Evolutionary conservation across 2,888 invertebrate genomes (phyloP), one percentile per base, ranked within the genome.

Genomic region (Nemurella pictetii): DNA sequence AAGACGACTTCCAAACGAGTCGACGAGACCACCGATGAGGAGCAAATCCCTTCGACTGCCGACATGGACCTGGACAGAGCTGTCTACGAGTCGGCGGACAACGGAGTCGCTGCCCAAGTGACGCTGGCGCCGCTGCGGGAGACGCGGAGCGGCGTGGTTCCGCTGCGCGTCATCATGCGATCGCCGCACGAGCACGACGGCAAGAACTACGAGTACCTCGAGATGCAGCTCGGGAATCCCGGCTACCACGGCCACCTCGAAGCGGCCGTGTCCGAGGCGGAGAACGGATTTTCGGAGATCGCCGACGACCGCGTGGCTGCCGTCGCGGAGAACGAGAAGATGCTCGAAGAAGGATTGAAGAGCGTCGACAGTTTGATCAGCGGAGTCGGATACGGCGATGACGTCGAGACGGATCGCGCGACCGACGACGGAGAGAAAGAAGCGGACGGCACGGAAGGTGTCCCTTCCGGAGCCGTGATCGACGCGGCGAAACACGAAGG

Each of bases 121-220:
- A 83, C 83, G 0, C 27, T 85, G 25, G 25, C 83, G 0, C 85
- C 85, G 5, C 27, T 85, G 74, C 30, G 20, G 7, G 83, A 85
- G 28, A 80, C 27, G 2, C 29, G 12, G 27, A 85, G 85, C 77
- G 84, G 85, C 20, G 72, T 83, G n/a, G 75, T 89, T 1, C 89
- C 89, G 28, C 87, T 89, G 35, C 88, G 88, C n/a, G 88, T 90
- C 85, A 89, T 90, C 85, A 88, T 90, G 88, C 88, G 88, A 29
- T 88, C 89, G 0, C 90, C 89, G 0, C 90, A 90, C 84, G 85
- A 88, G 29, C 89, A 90, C 84, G 85, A 85, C n/a, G 87, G 88
- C 82, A 87, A 87, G 78, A 88, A 88, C 36, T 88, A 90, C 80
- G 89, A 89, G 30, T 89, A 89, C 82, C 77, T 90, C 15, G 87